phyloP scores from a whole-genome alignment of 1,140 invertebrate species.

The Papilio polyxenes region DNA sequence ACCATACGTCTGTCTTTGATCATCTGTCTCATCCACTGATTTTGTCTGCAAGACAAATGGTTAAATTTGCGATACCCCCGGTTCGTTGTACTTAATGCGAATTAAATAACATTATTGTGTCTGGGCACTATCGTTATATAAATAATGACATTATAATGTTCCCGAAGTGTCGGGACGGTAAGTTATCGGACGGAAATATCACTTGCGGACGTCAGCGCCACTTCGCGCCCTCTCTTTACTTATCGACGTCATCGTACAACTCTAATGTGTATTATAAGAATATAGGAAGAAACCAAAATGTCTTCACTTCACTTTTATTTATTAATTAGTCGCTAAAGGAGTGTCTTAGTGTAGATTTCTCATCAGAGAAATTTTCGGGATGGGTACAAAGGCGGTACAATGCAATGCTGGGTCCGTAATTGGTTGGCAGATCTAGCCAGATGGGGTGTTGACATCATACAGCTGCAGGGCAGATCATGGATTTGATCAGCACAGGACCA shows the following conservation, averaged over 20 bases:
- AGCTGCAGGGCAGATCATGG: too few species aligned
- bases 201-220: constrained; percentile 63
- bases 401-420: too few species aligned
- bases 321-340: neutral
- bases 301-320: neutral
- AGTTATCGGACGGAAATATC: constrained; percentile 72
- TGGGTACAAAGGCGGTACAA: too few species aligned
- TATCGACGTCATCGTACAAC: constrained; percentile 48
- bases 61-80: neutral
- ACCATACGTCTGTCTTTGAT: too few species aligned
- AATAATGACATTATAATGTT: constrained; percentile 50
- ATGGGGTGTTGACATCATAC: too few species aligned
- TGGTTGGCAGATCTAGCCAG: too few species aligned
- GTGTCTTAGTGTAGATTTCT: too few species aligned
- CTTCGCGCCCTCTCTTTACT: constrained; percentile 54
- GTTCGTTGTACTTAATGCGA: constrained; percentile 36
- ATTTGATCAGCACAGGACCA: too few species aligned
- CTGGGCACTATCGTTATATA: constrained; percentile 36
- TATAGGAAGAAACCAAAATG: neutral
- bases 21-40: too few species aligned
- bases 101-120: constrained; percentile 34
- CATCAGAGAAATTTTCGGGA: too few species aligned
- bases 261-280: neutral
- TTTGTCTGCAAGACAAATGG: constrained; percentile 1
- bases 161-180: constrained; percentile 48